Conservation (phyloP, 2,888 invertebrate genomes). For the Parochlus steinenii region DNA sequence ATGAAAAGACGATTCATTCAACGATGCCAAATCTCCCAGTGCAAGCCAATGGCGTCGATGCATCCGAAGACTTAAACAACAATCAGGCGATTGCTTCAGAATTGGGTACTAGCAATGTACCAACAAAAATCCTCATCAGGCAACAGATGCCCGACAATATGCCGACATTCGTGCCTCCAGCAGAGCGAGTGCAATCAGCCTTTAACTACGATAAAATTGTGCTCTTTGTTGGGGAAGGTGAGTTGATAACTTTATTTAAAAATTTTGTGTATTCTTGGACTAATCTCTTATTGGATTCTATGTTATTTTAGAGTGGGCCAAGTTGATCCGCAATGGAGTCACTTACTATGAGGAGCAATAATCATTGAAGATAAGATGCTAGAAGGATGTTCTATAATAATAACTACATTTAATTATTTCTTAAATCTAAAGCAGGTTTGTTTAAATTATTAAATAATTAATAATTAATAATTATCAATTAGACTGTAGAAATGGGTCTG, state of each 20-base stretch:
- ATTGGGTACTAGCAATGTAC: too few species aligned
- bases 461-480: too few species aligned
- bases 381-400: neutral
- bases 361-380: neutral
- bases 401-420: too few species aligned
- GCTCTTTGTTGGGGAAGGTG: slow-evolving; percentile 43
- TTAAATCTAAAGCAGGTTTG: too few species aligned
- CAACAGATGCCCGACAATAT: too few species aligned
- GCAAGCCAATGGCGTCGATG: neutral
- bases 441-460: too few species aligned
- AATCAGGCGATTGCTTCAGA: too few species aligned
- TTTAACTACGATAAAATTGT: slow-evolving; percentile 43
- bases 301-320: slow-evolving; percentile 11
- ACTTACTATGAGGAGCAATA: slow-evolving; percentile 1
- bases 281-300: too few species aligned
- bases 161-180: slow-evolving; percentile 5
- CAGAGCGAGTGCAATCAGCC: slow-evolving; percentile 6
- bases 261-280: neutral
- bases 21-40: neutral
- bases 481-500: too few species aligned
- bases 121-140: too few species aligned
- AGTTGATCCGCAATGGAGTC: slow-evolving; percentile 1
- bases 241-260: slow-evolving; percentile 20
- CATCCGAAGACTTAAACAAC: too few species aligned
- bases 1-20: neutral